Percentiles rank a stretch among this genome's conserved stretches.
phyloP scores from a whole-genome alignment of 2,888 invertebrate species.

The Tetranychus piercei region DNA sequence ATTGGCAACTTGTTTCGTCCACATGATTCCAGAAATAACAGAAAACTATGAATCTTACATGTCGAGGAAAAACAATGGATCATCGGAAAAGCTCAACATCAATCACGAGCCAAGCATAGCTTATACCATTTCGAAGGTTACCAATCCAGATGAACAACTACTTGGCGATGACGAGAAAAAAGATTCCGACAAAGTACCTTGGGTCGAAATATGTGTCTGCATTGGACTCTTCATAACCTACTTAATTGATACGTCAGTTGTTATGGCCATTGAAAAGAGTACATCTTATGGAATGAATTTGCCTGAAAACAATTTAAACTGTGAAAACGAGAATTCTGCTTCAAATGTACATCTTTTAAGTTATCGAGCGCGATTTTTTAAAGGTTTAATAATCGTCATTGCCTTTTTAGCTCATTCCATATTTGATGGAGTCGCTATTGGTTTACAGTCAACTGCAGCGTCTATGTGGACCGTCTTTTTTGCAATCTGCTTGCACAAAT shows the following conservation, averaged over 20 bases:
- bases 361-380: slow-evolving; percentile 31
- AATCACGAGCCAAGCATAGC: slow-evolving; percentile 1
- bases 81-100: too few relatives aligned
- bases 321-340: too few relatives aligned
- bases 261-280: slow-evolving; percentile 45
- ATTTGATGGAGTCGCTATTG: slow-evolving; percentile 66
- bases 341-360: neutral
- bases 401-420: slow-evolving; percentile 68
- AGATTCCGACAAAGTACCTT: slow-evolving; percentile 41
- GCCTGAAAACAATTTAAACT: too few relatives aligned
- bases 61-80: too few relatives aligned
- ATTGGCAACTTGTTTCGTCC: slow-evolving; percentile 58
- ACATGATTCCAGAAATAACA: slow-evolving; percentile 57
- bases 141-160: too few relatives aligned
- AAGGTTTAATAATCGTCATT: slow-evolving; percentile 54
- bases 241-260: slow-evolving; percentile 30
- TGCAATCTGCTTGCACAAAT: slow-evolving; percentile 63
- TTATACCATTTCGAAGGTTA: slow-evolving; percentile 1
- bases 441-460: slow-evolving; percentile 48
- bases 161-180: neutral
- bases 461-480: slow-evolving; percentile 63
- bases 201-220: slow-evolving; percentile 53
- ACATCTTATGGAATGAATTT: slow-evolving; percentile 28
- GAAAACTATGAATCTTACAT: slow-evolving; percentile 40
- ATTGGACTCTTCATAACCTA: slow-evolving; percentile 56